These are phyloP conservation scores for Sciurus carolinensis DNA, from an alignment of 2,797 vertebrate species.

Conservation along the genomic window DNA sequence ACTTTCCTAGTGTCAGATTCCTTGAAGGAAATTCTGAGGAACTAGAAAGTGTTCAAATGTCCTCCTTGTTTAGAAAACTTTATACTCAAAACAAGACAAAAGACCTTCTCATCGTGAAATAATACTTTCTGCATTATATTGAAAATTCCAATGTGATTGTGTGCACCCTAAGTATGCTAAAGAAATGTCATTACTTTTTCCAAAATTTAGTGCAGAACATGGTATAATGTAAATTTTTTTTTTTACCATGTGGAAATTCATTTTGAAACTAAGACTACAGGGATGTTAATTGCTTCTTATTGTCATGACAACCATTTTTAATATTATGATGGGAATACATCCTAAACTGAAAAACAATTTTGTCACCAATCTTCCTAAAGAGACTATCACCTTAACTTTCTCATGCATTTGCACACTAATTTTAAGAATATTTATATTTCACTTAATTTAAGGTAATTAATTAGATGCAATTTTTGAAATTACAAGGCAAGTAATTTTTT, in stretches of 20 bases:
- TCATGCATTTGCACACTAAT: background rate
- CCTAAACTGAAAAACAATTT: background rate
- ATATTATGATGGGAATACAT: background rate
- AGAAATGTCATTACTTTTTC: background rate
- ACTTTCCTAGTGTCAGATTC: background rate
- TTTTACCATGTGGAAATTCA: background rate
- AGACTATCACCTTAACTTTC: background rate
- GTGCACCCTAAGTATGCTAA: background rate
- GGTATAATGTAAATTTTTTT: background rate
- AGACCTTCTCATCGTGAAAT: background rate
- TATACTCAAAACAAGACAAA: background rate
- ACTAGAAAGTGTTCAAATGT: background rate
- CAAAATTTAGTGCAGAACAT: background rate
- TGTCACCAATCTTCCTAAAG: background rate
- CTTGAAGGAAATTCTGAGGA: background rate
- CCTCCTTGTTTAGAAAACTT: background rate
- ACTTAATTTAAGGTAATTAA: constrained; percentile 7
- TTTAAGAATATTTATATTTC: background rate
- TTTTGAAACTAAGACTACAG: background rate
- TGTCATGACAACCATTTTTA: constrained; percentile 21
- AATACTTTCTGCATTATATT: background rate
- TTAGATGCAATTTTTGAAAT: constrained; percentile 32
- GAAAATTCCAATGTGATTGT: background rate
- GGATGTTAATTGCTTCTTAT: background rate
- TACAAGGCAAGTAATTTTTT: background rate